Conservation (phyloP, 2,797 vertebrate genomes). For the Decapterus maruadsi region DNA sequence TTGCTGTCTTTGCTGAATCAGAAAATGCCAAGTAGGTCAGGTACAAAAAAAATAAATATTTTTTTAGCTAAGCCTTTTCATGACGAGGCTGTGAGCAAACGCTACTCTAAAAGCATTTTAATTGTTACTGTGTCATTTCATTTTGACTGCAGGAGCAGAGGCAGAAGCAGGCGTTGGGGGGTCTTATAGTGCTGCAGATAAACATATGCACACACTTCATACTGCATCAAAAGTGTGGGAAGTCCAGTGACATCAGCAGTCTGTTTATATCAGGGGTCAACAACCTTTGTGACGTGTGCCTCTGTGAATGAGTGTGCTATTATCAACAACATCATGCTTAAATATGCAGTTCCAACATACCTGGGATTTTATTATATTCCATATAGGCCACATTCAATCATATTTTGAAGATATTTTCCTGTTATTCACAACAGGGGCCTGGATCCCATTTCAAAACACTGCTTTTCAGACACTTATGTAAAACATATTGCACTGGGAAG, state of each 20-base stretch:
- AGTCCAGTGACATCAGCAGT: not conserved
- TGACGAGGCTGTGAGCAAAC: not conserved
- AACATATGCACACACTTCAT: not conserved
- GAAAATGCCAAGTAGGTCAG: slow-evolving; percentile 27
- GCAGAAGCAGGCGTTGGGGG: not conserved
- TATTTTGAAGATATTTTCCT: no score
- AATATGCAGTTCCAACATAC: no score
- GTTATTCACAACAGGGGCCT: no score
- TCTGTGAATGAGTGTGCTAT: no score
- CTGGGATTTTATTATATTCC: no score
- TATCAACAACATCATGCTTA: no score
- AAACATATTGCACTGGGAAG: no score
- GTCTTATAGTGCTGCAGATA: not conserved
- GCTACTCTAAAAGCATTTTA: slow-evolving; percentile 1
- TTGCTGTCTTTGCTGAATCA: slow-evolving; percentile 32
- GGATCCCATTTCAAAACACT: no score
- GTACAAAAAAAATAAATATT: not conserved
- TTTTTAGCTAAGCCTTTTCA: slow-evolving; percentile 10
- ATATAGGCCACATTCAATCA: no score
- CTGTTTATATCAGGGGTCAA: no score
- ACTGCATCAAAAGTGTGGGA: not conserved
- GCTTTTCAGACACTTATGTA: no score
- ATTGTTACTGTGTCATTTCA: slow-evolving; percentile 2
- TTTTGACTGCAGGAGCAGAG: not conserved
- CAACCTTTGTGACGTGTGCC: no score